Conservation (phyloP, 1,140 invertebrate genomes). For the Dolichoris vasculosae region DNA sequence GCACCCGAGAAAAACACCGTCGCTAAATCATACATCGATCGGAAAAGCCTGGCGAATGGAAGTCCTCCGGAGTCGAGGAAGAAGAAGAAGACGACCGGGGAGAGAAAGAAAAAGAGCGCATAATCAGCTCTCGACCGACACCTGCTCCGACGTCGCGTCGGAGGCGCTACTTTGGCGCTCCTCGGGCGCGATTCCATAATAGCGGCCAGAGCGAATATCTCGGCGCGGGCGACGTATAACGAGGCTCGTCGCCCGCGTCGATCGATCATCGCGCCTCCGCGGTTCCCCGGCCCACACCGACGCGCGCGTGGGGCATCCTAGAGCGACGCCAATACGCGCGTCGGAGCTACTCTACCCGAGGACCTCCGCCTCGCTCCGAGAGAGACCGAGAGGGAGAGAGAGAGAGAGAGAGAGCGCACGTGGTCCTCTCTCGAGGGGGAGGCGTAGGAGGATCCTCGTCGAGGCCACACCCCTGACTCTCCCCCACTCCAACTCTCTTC, state of each 20-base stretch:
- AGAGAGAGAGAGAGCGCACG: slow-evolving; percentile 7
- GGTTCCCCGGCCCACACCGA: no score
- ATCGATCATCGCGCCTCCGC: slow-evolving; percentile 42
- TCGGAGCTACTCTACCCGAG: not conserved
- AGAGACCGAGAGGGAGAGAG: not conserved
- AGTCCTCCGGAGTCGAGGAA: not conserved
- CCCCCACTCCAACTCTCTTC: slow-evolving; percentile 25
- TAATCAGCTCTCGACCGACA: slow-evolving; percentile 3
- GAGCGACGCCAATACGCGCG: slow-evolving; percentile 7
- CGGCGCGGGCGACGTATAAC: not conserved
- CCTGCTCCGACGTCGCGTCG: not conserved
- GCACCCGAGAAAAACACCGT: not conserved
- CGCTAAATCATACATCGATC: not conserved
- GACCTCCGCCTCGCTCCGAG: not conserved
- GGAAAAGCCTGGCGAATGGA: not conserved
- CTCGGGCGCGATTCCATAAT: slow-evolving; percentile 17
- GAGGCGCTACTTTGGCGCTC: slow-evolving; percentile 18
- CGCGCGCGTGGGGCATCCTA: not conserved
- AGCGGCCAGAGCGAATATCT: not conserved
- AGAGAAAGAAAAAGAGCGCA: slow-evolving; percentile 1
- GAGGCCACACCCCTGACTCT: slow-evolving; percentile 47
- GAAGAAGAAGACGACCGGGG: not conserved
- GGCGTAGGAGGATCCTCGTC: slow-evolving; percentile 52
- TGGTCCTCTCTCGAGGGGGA: slow-evolving; percentile 38
- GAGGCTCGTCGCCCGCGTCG: slow-evolving; percentile 17